These are phyloP conservation scores for Operophtera brumata DNA, from an alignment of 2,888 invertebrate species.

Conservation along the genomic window DNA sequence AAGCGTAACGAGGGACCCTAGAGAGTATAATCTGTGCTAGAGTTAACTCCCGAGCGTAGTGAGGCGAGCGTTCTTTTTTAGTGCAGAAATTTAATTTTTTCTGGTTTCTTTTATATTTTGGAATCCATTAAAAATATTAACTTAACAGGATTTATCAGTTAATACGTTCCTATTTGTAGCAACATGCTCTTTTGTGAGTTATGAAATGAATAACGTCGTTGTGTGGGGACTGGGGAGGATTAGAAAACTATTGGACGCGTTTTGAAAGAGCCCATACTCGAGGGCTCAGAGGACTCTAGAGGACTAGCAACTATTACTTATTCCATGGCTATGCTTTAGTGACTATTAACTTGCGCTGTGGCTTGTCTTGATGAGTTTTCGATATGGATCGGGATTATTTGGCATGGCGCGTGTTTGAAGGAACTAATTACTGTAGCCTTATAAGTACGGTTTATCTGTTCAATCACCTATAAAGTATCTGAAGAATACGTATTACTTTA, in stretches of 20 bases:
- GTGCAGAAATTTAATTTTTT: no score
- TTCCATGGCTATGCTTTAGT: conserved; percentile 1
- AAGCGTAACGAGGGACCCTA: no score
- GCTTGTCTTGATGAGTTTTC: conserved; percentile 19
- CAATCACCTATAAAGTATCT: conserved; percentile 1
- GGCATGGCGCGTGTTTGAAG: conserved; percentile 11
- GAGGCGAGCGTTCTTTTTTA: no score
- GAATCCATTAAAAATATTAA: background rate
- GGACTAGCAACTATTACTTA: conserved; percentile 17
- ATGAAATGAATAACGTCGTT: conserved; percentile 60
- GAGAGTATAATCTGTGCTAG: no score
- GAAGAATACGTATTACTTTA: background rate
- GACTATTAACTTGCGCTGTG: background rate
- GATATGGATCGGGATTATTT: conserved; percentile 16
- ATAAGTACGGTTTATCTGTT: conserved; percentile 10
- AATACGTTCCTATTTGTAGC: conserved; percentile 30
- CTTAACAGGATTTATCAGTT: background rate
- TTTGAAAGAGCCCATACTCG: conserved; percentile 55
- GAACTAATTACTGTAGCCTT: conserved; percentile 23
- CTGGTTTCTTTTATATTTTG: no score
- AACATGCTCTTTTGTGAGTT: conserved; percentile 70
- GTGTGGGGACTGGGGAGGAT: conserved; percentile 53
- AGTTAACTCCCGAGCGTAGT: no score
- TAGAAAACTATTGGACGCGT: conserved; percentile 56
- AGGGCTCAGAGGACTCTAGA: no score